A percentile compares a stretch with the other conserved stretches of the same genome.
Evolutionary conservation across 2,888 invertebrate species (phyloP).

Genomic region (Acleris literana): DNA sequence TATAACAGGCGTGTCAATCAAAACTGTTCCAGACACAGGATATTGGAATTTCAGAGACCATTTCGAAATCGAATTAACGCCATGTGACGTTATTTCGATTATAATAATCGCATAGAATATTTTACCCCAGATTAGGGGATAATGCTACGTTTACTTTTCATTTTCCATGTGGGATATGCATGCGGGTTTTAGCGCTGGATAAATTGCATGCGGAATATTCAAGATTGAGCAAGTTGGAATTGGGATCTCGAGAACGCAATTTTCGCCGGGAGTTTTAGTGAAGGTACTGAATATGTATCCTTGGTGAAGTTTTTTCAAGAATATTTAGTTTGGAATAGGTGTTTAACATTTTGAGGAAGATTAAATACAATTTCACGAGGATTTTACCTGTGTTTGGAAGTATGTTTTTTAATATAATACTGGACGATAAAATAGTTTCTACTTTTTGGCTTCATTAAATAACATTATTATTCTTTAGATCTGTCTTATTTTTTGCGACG

Average conservation of each 20-base stretch:
- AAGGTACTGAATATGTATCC: slow-evolving; percentile 19
- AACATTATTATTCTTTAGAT: no score
- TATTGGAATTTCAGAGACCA: slow-evolving; percentile 8
- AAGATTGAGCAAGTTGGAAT: slow-evolving; percentile 50
- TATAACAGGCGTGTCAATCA: slow-evolving; percentile 15
- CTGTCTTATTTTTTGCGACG: no score
- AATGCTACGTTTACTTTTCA: slow-evolving; percentile 68
- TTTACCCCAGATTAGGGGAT: slow-evolving; percentile 51
- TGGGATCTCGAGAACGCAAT: slow-evolving; percentile 34
- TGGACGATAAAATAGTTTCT: no score
- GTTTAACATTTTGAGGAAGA: no score
- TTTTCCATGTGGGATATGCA: slow-evolving; percentile 42
- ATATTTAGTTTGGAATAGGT: slow-evolving; percentile 7
- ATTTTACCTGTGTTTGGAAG: no score
- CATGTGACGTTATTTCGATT: slow-evolving; percentile 36
- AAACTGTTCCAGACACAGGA: slow-evolving; percentile 11
- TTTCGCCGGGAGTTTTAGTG: slow-evolving; percentile 24
- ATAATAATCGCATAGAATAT: slow-evolving; percentile 38
- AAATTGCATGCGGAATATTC: slow-evolving; percentile 40
- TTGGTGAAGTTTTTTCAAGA: background rate
- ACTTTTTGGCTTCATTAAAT: no score
- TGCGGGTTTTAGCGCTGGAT: slow-evolving; percentile 24
- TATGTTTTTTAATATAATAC: no score
- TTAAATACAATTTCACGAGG: no score
- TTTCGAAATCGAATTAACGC: slow-evolving; percentile 8